Percentiles rank a stretch among this genome's conserved stretches.
Evolutionary conservation across 2,113 vertebrate genomes (phyloP).

Genomic region (Semicossyphus pulcher): DNA sequence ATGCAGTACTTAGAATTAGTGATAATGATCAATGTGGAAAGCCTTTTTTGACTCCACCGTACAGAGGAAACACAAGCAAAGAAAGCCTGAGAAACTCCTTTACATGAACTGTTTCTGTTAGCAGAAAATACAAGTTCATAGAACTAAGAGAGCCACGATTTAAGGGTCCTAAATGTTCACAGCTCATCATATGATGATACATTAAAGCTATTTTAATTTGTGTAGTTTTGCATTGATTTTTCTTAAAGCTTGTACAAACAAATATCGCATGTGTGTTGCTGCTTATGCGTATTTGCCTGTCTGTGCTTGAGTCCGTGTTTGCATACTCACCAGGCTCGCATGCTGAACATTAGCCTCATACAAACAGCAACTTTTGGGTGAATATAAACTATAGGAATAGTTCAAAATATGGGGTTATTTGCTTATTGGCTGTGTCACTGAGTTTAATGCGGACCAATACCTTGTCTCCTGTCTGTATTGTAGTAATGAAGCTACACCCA

Average conservation of each 20-base stretch:
- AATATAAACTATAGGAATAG: background rate
- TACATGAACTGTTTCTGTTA: background rate
- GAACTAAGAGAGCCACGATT: background rate
- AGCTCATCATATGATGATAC: background rate
- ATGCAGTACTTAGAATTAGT: background rate
- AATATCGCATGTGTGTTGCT: background rate
- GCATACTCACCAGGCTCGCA: background rate
- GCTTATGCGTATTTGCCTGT: conserved; percentile 1
- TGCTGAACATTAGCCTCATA: background rate
- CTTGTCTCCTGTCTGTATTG: background rate
- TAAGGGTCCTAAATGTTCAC: background rate
- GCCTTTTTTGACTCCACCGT: background rate
- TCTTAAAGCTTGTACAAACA: conserved; percentile 23
- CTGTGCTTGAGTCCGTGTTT: background rate
- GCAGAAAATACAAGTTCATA: background rate
- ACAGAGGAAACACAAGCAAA: conserved; percentile 24
- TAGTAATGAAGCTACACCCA: background rate
- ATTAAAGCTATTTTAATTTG: background rate
- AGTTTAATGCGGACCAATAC: background rate
- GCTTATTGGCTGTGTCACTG: background rate
- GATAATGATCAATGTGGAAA: background rate
- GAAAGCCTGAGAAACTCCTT: background rate
- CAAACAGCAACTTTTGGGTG: background rate
- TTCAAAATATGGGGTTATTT: too few relatives aligned
- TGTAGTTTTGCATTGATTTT: conserved; percentile 42